Evolutionary conservation across 2,888 invertebrate genomes (phyloP), one percentile per base, ranked within the genome.

Genomic region (Acanthopleura granulata): DNA sequence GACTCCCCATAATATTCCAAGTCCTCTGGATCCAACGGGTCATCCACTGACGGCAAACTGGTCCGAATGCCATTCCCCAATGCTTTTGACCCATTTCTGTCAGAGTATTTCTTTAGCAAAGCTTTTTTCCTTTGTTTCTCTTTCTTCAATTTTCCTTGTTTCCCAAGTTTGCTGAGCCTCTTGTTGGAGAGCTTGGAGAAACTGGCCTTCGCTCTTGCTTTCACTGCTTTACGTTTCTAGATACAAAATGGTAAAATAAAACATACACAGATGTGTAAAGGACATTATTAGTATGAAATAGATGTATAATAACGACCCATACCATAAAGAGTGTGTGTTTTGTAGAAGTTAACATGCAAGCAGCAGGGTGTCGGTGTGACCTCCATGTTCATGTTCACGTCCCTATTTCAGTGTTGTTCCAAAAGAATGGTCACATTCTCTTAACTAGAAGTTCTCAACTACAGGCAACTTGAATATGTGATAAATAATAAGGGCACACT

Each of bases 1-100:
- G 79, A 74, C 6, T 73, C 77, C n/a, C 76, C 76, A 73, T 80
- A 85, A 77, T 80, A 86, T 51, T 83, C 79, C 62, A 81, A 78
- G 74, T 86, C 85, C 18, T 83, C 83, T 73, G 82, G 81, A 49
- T 83, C 78, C 40, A 83, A 49, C 22, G 18, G n/a, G 57, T 57
- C 57, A 18, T 57, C 57, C 22, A 57, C 57, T 6, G 57, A 57
- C 6, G 57, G 57, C 57, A 57, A 22, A 57, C 57, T 57, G 18
- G 57, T 57, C 12, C 12, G 57, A 12, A 57, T 57, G 6, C 57
- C 57, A n/a, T 57, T 57, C 6, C 57, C 12, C 57, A n/a, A n/a
- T 22, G 3, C 4, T 57, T 57, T 22, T 57, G 22, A 57, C 57
- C 22, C 57, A 57, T 57, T 57, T 12, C 12, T 18, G 12, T 18